These are phyloP conservation scores for Phalacrocorax carbo DNA, from an alignment of 2,113 vertebrate genomes.

Conservation along the genomic window DNA sequence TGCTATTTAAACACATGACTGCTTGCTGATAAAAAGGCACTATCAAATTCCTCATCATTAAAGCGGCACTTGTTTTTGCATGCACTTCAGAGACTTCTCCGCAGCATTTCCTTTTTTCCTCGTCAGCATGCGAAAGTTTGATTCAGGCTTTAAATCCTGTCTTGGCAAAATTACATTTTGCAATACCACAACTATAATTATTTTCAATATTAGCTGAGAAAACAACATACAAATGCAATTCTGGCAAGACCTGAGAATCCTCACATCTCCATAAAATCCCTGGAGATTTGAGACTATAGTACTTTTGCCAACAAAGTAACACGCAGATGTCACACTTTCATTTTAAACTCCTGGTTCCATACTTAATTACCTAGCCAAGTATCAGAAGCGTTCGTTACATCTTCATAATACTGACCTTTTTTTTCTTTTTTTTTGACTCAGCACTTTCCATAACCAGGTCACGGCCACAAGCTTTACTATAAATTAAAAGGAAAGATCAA, in stretches of 20 bases:
- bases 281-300: neutral
- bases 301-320: neutral
- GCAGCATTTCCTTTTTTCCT: neutral
- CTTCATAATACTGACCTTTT: neutral
- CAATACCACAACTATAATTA: constrained; percentile 7
- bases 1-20: neutral
- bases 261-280: neutral
- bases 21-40: neutral
- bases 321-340: neutral
- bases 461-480: neutral
- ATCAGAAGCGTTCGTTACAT: neutral
- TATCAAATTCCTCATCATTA: neutral
- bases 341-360: neutral
- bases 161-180: neutral
- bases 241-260: neutral
- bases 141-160: neutral
- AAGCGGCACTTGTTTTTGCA: neutral
- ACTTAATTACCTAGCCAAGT: neutral
- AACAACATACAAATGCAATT: neutral
- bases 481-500: neutral
- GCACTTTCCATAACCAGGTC: neutral
- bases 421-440: neutral
- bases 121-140: neutral
- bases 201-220: neutral
- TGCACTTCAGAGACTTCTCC: neutral